Evolutionary conservation across 2,797 vertebrate species (phyloP).

Genomic region (Knipowitschia caucasica): DNA sequence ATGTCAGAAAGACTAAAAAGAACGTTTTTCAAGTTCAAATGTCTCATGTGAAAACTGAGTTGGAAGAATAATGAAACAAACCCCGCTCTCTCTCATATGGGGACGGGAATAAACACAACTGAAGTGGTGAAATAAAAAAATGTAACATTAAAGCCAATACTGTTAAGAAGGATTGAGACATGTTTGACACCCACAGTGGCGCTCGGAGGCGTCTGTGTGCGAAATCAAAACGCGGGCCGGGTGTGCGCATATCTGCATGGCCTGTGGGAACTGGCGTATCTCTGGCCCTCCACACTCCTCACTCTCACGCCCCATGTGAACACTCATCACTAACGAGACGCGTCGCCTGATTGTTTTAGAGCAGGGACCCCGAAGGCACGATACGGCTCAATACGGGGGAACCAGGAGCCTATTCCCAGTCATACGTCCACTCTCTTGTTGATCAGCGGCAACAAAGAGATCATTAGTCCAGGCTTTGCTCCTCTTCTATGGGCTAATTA

Average conservation of each 20-base stretch:
- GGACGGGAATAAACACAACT: neutral
- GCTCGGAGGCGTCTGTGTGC: conserved; percentile 27
- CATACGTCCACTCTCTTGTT: conserved; percentile 73
- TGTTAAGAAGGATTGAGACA: conserved; percentile 20
- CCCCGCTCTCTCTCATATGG: too few species aligned
- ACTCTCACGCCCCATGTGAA: conserved; percentile 73
- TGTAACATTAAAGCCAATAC: conserved; percentile 6
- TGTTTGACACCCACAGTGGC: conserved; percentile 20
- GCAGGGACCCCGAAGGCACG: conserved; percentile 79
- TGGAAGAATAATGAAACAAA: neutral
- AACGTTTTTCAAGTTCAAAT: neutral
- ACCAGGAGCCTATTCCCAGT: conserved; percentile 59
- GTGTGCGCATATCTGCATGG: conserved; percentile 27
- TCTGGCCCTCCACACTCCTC: conserved; percentile 56
- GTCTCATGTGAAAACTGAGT: neutral
- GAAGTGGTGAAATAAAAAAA: neutral
- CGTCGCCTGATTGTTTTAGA: conserved; percentile 79
- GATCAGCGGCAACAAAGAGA: conserved; percentile 79
- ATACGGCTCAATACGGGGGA: conserved; percentile 69
- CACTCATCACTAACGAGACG: conserved; percentile 79
- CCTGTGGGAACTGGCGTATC: conserved; percentile 67
- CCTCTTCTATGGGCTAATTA: conserved; percentile 79
- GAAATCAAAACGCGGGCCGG: conserved; percentile 44
- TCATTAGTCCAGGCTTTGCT: conserved; percentile 80
- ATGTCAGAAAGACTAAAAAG: too few species aligned